Base-by-base conservation (phyloP, 2,797 vertebrate species). In the Valencia hispanica region DNA sequence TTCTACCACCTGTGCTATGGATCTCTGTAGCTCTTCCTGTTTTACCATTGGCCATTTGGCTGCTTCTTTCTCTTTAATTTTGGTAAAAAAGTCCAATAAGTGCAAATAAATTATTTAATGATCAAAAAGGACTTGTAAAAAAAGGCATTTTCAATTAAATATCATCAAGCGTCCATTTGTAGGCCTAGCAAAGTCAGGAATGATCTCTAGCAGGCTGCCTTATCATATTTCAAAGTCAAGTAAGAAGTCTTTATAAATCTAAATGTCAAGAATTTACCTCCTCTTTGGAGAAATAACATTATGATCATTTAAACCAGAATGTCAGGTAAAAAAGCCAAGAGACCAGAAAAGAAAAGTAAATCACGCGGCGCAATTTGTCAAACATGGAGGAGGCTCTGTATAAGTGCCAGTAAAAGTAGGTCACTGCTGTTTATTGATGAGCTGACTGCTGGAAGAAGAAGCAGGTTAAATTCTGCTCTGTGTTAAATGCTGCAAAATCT, bases 381-480 rank as follows among this genome's bases (percentile, higher is more conserved):
- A 30, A 53, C 48, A 41, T 39, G 30, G 68, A 30, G 43, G 45
- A 71, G 57, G 57, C 27, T 8, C 18, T 22, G 57, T 25, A 39
- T 12, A n/a, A 41, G 34, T 72, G 57, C 66, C 39, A 69, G 65
- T 63, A 69, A 77, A 63, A 65, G 32, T 75, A 50, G 73, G 73
- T 75, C 73, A 75, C 63, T 32, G 25, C 36, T 53, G 63, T 43
- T 41, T 77, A 72, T 65, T 50, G 47, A 72, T 66, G 69, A 65
- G 59, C 50, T 70, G 66, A 45, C 47, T 43, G 63, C 73, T 53
- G 47, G 51, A 22, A 36, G 14, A 70, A 48, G 68, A 36, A 39
- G 25, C 32, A 63, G 55, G 45, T 63, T 63, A 34, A 30, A 59
- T 45, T 69, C 20, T 48, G 30, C 68, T 36, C 68, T 68, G 32